Base-by-base conservation (phyloP, 1,140 invertebrate genomes). In the Drosophila melanica region DNA sequence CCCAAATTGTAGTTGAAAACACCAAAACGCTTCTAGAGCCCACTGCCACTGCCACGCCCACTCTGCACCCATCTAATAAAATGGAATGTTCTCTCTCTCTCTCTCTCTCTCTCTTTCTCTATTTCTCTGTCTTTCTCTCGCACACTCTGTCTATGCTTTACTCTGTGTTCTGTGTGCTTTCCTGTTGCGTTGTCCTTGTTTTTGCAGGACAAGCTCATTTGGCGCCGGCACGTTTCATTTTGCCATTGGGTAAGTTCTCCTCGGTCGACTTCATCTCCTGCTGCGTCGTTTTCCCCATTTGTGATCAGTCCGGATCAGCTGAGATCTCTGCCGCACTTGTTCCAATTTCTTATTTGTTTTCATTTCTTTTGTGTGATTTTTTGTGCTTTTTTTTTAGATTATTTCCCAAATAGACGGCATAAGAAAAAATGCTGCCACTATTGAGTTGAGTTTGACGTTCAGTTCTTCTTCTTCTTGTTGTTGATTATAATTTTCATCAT, bases 351-450 rank as follows among this genome's bases (percentile, higher is more conserved):
- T 42, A 65, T 69, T n/a, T 20, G 39, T 69, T 69, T 48, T 41
- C 59, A 58, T 37, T 55, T 50, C n/a, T 37, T 57, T 48, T 41
- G 16, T 57, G 74, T 69, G 62, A 20, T 70, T 77, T 66, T 64
- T 51, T 68, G 33, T 35, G 33, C 20, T 65, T 78, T 84, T 65
- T 73, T 89, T 91, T 81, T 91, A 91, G 90, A 91, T 87, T 91
- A 91, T 80, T 91, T 74, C 60, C 90, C 90, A 59, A 91, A 91
- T 91, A 91, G 90, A 84, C 65, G 90, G 74, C 79, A 80, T 75
- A 91, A 90, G 75, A 91, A 90, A 76, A 79, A 80, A 73, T 86
- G 81, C 81, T 86, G 75, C 84, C 89, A 91, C 86, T 89, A 72
- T 91, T 91, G 68, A 91, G 50, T 68, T 76, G 11, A 54, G 7